Conservation (phyloP, 2,888 invertebrate genomes). For the Electrophaes corylata region DNA sequence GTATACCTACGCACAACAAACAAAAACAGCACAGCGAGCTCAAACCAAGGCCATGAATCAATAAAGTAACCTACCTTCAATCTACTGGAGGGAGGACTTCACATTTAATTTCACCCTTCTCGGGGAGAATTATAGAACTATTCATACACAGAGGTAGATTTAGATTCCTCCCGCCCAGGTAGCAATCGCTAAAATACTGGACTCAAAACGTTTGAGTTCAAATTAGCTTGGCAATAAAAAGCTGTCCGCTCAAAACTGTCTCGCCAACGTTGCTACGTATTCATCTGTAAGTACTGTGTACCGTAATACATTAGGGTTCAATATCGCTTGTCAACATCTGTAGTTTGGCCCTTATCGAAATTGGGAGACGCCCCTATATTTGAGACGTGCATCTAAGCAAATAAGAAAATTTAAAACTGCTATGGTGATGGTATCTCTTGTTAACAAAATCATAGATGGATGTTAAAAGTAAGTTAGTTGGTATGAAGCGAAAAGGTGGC, state of each 20-base stretch:
- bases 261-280: neutral
- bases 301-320: slow-evolving; percentile 1
- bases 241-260: neutral
- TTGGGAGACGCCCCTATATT: neutral
- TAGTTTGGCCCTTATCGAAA: slow-evolving; percentile 2
- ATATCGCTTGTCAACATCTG: slow-evolving; percentile 4
- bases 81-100: neutral
- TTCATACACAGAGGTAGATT: neutral
- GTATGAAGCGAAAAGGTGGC: too few species aligned
- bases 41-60: slow-evolving; percentile 34
- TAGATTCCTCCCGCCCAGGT: neutral
- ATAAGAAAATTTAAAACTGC: neutral
- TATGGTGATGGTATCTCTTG: neutral
- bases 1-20: slow-evolving; percentile 67
- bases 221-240: slow-evolving; percentile 1
- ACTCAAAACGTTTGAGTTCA: neutral
- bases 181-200: neutral
- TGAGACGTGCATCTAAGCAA: neutral
- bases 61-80: slow-evolving; percentile 12
- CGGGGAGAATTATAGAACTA: neutral
- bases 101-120: slow-evolving; percentile 13
- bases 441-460: too few species aligned
- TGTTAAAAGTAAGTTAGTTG: too few species aligned
- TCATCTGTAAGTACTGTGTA: neutral
- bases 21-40: slow-evolving; percentile 69